Conservation (phyloP, 2,113 vertebrate genomes). For the Reinhardtius hippoglossoides region DNA sequence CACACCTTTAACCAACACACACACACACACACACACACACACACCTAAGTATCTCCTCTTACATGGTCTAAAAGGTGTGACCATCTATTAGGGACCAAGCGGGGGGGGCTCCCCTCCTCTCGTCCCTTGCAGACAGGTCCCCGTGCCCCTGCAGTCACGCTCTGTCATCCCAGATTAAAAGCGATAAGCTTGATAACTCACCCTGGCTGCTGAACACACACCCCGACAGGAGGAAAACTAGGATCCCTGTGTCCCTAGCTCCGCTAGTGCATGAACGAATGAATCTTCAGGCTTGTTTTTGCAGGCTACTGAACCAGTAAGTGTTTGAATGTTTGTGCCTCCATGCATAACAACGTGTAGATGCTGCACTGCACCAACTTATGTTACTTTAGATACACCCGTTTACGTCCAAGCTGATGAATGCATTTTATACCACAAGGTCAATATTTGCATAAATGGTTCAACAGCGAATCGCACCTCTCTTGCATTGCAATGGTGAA, state of each 20-base stretch:
- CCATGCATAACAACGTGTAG: slow-evolving; percentile 11
- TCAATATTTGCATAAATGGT: too few species aligned
- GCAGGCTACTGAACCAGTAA: slow-evolving; percentile 2
- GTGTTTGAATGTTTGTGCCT: slow-evolving; percentile 27
- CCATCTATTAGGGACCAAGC: slow-evolving; percentile 56
- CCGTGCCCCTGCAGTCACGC: slow-evolving; percentile 43
- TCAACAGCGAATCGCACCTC: too few species aligned
- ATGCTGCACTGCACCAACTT: too few species aligned
- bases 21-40: not conserved
- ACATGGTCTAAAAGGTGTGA: slow-evolving; percentile 63
- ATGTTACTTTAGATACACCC: not conserved
- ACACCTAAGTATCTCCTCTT: slow-evolving; percentile 18
- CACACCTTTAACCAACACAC: slow-evolving; percentile 10
- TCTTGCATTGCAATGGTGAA: too few species aligned
- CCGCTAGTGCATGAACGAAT: slow-evolving; percentile 32
- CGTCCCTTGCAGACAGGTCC: slow-evolving; percentile 8
- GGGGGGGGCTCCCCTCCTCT: not conserved
- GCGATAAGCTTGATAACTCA: slow-evolving; percentile 48
- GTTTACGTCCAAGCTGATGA: not conserved
- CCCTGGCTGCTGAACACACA: slow-evolving; percentile 30
- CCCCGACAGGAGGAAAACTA: not conserved
- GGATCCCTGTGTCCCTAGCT: not conserved
- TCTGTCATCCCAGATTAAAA: slow-evolving; percentile 67
- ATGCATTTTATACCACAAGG: not conserved
- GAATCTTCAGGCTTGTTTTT: slow-evolving; percentile 9